phyloP scores from a whole-genome alignment of 2,113 vertebrate genomes.

The Pionites leucogaster region DNA sequence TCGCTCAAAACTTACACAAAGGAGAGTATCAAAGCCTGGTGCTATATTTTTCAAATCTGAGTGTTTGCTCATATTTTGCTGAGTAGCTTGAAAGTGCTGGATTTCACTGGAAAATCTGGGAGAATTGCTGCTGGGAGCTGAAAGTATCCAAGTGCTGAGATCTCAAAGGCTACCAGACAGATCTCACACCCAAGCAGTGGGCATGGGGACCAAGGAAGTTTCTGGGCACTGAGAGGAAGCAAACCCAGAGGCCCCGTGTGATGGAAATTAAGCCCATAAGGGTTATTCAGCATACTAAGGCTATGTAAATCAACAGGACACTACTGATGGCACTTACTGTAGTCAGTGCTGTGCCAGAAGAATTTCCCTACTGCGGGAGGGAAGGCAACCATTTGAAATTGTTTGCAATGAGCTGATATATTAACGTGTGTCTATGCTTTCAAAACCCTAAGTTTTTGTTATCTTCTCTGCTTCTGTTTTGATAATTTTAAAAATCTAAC shows the following conservation, averaged over 20 bases:
- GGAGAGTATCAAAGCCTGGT: not conserved
- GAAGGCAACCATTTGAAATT: not conserved
- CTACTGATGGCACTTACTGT: not conserved
- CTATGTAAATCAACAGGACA: not conserved
- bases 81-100: not conserved
- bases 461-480: not conserved
- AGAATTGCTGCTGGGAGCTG: not conserved
- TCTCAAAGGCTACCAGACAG: not conserved
- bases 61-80: not conserved
- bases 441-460: not conserved
- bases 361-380: not conserved
- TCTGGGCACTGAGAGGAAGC: fast-evolving
- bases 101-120: not conserved
- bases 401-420: not conserved
- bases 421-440: not conserved
- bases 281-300: not conserved
- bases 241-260: not conserved
- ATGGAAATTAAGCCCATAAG: not conserved
- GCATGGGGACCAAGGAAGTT: not conserved
- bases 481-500: not conserved
- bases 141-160: not conserved
- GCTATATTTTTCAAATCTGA: not conserved
- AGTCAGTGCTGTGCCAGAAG: not conserved
- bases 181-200: not conserved
- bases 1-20: not conserved